phyloP scores from a whole-genome alignment of 1,140 invertebrate genomes.

The Zeugodacus cucurbitae region DNA sequence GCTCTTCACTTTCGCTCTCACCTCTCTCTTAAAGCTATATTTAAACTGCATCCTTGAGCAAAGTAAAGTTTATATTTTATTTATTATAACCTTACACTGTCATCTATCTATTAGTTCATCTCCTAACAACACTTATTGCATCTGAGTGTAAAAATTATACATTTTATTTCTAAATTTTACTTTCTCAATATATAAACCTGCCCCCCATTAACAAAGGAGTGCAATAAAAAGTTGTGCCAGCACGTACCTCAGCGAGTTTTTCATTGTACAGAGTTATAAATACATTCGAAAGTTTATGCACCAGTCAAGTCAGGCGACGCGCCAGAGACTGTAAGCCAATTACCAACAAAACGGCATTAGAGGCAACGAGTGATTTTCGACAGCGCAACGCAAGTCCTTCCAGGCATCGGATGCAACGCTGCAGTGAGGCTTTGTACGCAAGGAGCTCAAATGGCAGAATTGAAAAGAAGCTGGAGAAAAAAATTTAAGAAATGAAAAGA shows the following conservation, averaged over 20 bases:
- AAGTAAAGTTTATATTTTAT: no score
- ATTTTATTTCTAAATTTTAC: not conserved
- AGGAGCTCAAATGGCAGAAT: not conserved
- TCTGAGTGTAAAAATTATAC: not conserved
- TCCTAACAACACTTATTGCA: not conserved
- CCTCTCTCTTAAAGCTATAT: no score
- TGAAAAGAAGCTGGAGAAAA: not conserved
- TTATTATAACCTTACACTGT: no score
- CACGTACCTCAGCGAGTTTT: not conserved
- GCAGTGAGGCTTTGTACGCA: not conserved
- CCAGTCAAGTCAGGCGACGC: not conserved
- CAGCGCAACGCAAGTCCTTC: not conserved
- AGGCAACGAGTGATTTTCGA: not conserved
- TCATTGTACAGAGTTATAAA: not conserved
- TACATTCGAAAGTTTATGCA: not conserved
- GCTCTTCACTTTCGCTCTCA: no score
- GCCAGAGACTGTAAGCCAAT: not conserved
- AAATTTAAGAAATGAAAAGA: not conserved
- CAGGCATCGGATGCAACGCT: not conserved
- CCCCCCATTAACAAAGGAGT: not conserved
- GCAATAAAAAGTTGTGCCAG: not conserved
- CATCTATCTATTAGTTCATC: not conserved
- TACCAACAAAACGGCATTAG: constrained; percentile 3
- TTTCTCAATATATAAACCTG: not conserved
- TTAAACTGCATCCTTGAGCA: no score